phyloP scores from a whole-genome alignment of 2,113 vertebrate species.

The human (Homo sapiens) region GRCh38 chr3:188542001-188542500 shows the following conservation, averaged over 20 bases:
- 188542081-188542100: neutral
- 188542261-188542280: neutral
- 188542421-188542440: constrained; percentile 76
- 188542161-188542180: neutral
- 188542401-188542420: constrained; percentile 80
- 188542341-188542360: constrained; percentile 42
- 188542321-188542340: constrained; percentile 55
- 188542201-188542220: neutral
- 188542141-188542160: neutral
- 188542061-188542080: neutral
- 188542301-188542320: constrained; percentile 5
- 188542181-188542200: neutral
- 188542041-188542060: neutral
- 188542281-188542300: constrained; percentile 2
- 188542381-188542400: constrained; percentile 71
- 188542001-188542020: neutral
- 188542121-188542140: neutral
- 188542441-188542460: constrained; percentile 64
- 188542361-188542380: constrained; percentile 73
- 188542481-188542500: neutral
- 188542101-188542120: constrained; percentile 4
- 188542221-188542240: neutral
- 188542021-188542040: neutral
- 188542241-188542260: neutral
- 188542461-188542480: constrained; percentile 52